A percentile compares a stretch with the other conserved stretches of the same genome.
Evolutionary conservation across 2,797 vertebrate species (phyloP).

Genomic region (Dendrocincla fuliginosa): DNA sequence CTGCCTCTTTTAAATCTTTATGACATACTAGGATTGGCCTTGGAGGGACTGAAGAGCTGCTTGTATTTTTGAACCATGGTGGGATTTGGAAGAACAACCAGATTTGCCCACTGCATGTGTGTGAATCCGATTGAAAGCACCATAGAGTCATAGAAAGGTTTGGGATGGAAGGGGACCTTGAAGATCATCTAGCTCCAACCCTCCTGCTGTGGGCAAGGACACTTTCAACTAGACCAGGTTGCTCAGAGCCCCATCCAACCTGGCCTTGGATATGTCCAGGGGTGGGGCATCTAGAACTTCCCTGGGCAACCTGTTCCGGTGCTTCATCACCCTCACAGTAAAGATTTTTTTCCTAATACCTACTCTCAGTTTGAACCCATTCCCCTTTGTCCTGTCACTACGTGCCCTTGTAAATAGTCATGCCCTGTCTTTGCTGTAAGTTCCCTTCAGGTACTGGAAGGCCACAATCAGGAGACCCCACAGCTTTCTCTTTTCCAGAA

Average conservation of each 20-base stretch:
- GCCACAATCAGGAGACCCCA: neutral
- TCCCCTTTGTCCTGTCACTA: neutral
- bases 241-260: neutral
- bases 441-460: neutral
- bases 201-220: neutral
- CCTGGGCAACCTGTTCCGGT: neutral
- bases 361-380: neutral
- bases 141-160: neutral
- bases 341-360: neutral
- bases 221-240: neutral
- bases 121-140: neutral
- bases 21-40: neutral
- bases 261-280: neutral
- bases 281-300: neutral
- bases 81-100: neutral
- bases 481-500: neutral
- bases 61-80: neutral
- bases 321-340: neutral
- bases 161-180: neutral
- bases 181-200: neutral
- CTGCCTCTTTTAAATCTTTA: neutral
- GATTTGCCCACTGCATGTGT: neutral
- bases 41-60: neutral
- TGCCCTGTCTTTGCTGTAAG: neutral
- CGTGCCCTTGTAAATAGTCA: too few relatives aligned